Conservation (phyloP, 1,140 invertebrate genomes). For the Bombus terrestris region DNA sequence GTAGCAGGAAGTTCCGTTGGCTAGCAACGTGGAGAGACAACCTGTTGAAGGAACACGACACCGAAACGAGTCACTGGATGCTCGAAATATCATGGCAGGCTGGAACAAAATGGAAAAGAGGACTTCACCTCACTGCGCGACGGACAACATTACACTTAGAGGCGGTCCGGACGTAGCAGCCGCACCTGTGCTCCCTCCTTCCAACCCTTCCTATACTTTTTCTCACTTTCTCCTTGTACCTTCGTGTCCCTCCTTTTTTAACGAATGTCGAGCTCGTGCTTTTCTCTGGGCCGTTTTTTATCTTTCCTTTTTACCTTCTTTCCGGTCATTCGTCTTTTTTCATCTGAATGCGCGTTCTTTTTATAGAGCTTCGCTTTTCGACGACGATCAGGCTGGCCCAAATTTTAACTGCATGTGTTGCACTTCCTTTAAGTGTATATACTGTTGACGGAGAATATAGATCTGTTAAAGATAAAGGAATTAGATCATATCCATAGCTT, state of each 20-base stretch:
- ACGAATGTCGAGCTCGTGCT: background rate
- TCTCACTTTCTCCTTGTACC: conserved; percentile 27
- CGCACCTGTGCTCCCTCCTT: conserved; percentile 70
- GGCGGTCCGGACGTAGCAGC: conserved; percentile 49
- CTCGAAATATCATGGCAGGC: conserved; percentile 14
- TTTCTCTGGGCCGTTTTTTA: background rate
- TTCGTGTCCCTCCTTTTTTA: background rate
- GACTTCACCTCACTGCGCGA: conserved; percentile 33
- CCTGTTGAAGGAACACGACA: conserved; percentile 31
- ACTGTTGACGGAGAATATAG: background rate
- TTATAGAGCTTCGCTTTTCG: background rate
- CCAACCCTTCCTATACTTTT: conserved; percentile 49
- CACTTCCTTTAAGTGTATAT: background rate
- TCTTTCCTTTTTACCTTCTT: background rate
- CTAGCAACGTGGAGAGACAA: background rate
- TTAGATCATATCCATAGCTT: background rate
- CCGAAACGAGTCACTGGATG: conserved; percentile 20
- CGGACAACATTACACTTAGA: conserved; percentile 53
- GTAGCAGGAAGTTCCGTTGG: too few species aligned
- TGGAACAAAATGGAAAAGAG: conserved; percentile 18
- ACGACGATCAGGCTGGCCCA: background rate
- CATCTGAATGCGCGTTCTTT: background rate
- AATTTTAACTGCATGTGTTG: background rate
- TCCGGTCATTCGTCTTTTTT: conserved; percentile 1
- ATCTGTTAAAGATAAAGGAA: background rate